Conservation (phyloP, 2,113 vertebrate species). For the Anhinga rufa region DNA sequence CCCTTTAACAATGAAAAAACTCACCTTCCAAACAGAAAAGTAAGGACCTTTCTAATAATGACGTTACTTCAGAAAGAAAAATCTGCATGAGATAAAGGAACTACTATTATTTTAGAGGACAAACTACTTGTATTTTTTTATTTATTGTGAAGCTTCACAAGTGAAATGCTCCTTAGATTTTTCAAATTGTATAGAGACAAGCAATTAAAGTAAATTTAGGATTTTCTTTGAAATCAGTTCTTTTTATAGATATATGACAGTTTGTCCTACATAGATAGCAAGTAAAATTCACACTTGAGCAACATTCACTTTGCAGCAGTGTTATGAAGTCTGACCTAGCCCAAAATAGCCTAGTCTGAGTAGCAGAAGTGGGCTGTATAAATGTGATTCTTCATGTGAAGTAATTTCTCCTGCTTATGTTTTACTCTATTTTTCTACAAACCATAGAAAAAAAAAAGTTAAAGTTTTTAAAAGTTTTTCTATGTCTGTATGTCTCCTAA, state of each 20-base stretch:
- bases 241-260: neutral
- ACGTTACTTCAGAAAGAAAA: neutral
- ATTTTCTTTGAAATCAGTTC: neutral
- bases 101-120: neutral
- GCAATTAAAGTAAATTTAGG: neutral
- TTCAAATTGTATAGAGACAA: neutral
- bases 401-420: neutral
- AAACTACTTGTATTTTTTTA: neutral
- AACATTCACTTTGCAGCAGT: neutral
- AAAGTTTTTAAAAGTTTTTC: neutral
- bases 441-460: neutral
- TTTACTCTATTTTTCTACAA: neutral
- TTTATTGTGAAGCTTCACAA: neutral
- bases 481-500: neutral
- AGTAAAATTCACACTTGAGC: neutral
- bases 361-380: neutral
- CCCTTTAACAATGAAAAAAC: neutral
- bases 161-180: neutral
- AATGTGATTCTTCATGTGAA: neutral
- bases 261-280: neutral
- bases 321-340: neutral
- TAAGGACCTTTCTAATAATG: neutral
- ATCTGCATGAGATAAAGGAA: neutral
- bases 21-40: neutral
- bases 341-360: neutral